These are phyloP conservation scores for Chaetoderma sp. DNA, from an alignment of 2,888 invertebrate species.

Conservation along the genomic window DNA sequence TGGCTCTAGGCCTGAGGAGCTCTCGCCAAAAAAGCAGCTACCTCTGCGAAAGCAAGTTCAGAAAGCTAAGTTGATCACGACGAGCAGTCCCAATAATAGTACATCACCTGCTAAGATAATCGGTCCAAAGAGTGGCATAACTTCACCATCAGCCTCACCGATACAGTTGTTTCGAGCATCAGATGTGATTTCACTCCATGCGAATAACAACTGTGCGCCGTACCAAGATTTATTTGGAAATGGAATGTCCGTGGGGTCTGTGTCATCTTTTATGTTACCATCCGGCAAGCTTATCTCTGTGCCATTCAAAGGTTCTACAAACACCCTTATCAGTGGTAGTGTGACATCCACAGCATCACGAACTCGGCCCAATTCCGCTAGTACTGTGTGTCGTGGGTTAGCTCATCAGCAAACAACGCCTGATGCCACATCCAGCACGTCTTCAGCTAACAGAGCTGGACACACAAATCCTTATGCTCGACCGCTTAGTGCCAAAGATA, in stretches of 20 bases:
- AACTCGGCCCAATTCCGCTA: neutral
- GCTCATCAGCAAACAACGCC: too few species aligned
- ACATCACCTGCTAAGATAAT: too few species aligned
- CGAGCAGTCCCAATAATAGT: too few species aligned
- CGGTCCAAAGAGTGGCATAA: too few species aligned
- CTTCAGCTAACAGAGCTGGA: constrained; percentile 11
- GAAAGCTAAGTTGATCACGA: constrained; percentile 56
- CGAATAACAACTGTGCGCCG: neutral
- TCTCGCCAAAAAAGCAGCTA: constrained; percentile 56
- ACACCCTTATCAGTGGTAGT: too few species aligned
- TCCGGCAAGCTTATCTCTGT: too few species aligned
- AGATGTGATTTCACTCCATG: constrained; percentile 28
- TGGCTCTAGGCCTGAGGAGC: constrained; percentile 50
- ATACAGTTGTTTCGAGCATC: constrained; percentile 46
- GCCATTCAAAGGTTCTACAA: too few species aligned
- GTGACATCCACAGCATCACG: too few species aligned
- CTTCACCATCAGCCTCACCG: too few species aligned
- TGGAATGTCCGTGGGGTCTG: too few species aligned
- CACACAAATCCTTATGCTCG: constrained; percentile 53
- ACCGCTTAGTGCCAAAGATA: constrained; percentile 63
- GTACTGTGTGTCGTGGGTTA: too few species aligned
- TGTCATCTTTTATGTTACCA: too few species aligned
- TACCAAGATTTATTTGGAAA: neutral
- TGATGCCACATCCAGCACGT: neutral
- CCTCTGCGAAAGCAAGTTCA: constrained; percentile 52